Base-by-base conservation (phyloP, 2,113 vertebrate species). In the Podarcis muralis region DNA sequence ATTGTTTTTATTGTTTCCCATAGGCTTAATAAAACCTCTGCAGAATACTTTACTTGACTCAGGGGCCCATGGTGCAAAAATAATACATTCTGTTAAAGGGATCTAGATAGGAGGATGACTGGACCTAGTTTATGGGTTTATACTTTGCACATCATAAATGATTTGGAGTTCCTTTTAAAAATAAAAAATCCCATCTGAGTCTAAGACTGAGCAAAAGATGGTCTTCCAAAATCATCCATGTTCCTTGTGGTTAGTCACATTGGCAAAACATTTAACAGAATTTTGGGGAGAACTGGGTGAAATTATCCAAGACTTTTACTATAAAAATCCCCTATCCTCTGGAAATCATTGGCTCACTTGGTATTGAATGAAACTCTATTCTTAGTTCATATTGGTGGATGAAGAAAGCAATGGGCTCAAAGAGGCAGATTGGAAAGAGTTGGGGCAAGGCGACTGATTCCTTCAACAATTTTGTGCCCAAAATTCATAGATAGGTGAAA, bases 1-100 rank as follows among this genome's bases (percentile, higher is more conserved):
- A 35, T 66, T 83, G 81, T 91, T 92, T 88, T 88, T 88, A 86
- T 83, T 83, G 79, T 71, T 88, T 85, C 35, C 75, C 74, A 81
- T 40, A 89, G 62, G 62, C 81, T 91, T 88, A 92, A 85, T 84
- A 76, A 90, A 93, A 48, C 27, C 25, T 77, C 1, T 77, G 22
- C 62, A 25, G 1, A 84, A 9, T 27, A 4, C 18, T 77, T 86
- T 27, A 4, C 25, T 83, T 91, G 37, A 30, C n/a, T 92, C 90
- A 88, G 13, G 27, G 83, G 20, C 30, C 40, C 11, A 6, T 90
- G 35, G 84, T 85, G 89, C 84, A 88, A 85, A 79, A 69, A 40
- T 37, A 53, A 18, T 20, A 74, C 27, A 57, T 18, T 32, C 66
- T 65, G 0, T 88, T 80, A 90, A 25, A 2, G 3, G 81, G 71